These are phyloP conservation scores for Eremobia ochroleuca DNA, from an alignment of 2,888 invertebrate genomes.

Conservation along the genomic window DNA sequence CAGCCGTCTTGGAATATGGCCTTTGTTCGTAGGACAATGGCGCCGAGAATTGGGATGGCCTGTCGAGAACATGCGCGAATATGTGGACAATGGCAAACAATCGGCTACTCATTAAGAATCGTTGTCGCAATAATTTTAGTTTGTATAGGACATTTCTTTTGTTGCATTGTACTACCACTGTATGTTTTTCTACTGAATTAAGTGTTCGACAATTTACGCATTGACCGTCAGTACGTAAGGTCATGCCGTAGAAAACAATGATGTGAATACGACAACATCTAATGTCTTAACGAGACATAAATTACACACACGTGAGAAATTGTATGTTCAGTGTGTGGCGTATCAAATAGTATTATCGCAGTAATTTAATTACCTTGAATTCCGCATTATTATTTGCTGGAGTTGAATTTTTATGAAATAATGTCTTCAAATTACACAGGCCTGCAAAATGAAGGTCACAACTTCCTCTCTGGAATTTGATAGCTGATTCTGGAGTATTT, in stretches of 20 bases:
- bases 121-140: constrained; percentile 68
- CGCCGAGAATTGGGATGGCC: constrained; percentile 83
- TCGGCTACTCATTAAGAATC: constrained; percentile 75
- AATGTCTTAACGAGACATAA: constrained; percentile 28
- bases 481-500: too few relatives aligned
- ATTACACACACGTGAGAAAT: constrained; percentile 38
- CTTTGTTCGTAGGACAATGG: constrained; percentile 86
- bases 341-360: constrained; percentile 20
- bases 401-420: constrained; percentile 17
- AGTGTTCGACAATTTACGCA: constrained; percentile 51
- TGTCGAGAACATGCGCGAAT: constrained; percentile 78
- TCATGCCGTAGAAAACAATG: constrained; percentile 47
- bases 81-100: constrained; percentile 82
- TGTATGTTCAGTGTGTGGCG: constrained; percentile 22
- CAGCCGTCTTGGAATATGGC: constrained; percentile 76
- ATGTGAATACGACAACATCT: constrained; percentile 42
- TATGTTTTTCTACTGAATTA: constrained; percentile 52
- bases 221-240: constrained; percentile 44
- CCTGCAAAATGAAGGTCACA: too few relatives aligned
- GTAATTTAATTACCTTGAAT: constrained; percentile 36
- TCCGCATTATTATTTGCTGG: neutral
- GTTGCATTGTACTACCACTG: constrained; percentile 49
- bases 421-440: neutral
- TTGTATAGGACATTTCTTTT: constrained; percentile 65
- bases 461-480: too few relatives aligned